Evolutionary conservation across 2,797 vertebrate species (phyloP).

Genomic region (Crenichthys baileyi): DNA sequence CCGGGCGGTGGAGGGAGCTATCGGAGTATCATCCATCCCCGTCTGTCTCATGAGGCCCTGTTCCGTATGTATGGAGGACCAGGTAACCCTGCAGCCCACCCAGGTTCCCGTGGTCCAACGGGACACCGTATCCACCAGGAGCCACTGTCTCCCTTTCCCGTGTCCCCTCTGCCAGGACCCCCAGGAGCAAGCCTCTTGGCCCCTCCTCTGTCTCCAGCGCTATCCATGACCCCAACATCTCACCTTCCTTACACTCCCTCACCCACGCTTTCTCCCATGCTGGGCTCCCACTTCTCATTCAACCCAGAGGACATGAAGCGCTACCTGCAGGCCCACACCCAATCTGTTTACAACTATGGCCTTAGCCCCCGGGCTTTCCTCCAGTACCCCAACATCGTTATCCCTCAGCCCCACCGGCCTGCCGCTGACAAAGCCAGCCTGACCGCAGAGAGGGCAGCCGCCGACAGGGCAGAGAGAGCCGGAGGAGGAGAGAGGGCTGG

Average conservation of each 20-base stretch:
- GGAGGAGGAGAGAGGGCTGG: slow-evolving; percentile 63
- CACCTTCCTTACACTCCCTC: slow-evolving; percentile 92
- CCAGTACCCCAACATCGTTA: slow-evolving; percentile 90
- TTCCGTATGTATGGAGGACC: slow-evolving; percentile 86
- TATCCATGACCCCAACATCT: slow-evolving; percentile 89
- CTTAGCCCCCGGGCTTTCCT: slow-evolving; percentile 92
- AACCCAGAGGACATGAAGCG: slow-evolving; percentile 95
- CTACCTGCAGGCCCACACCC: slow-evolving; percentile 93
- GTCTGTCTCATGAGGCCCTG: slow-evolving; percentile 85
- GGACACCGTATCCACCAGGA: slow-evolving; percentile 87
- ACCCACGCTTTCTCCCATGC: slow-evolving; percentile 89
- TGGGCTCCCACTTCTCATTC: slow-evolving; percentile 92
- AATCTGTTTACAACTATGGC: slow-evolving; percentile 94
- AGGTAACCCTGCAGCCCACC: slow-evolving; percentile 71
- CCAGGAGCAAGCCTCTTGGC: slow-evolving; percentile 79
- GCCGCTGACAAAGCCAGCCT: slow-evolving; percentile 75
- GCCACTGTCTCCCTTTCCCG: slow-evolving; percentile 90
- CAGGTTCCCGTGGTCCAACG: slow-evolving; percentile 74
- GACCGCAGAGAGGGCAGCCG: slow-evolving; percentile 50
- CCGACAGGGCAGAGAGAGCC: slow-evolving; percentile 54
- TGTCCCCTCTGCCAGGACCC: slow-evolving; percentile 87
- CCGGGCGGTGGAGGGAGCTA: slow-evolving; percentile 69
- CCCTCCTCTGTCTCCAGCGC: slow-evolving; percentile 88
- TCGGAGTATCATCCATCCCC: slow-evolving; percentile 78
- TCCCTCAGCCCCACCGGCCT: slow-evolving; percentile 88